Evolutionary conservation across 2,113 vertebrate species (phyloP).

Genomic region (Platysternon megacephalum): DNA sequence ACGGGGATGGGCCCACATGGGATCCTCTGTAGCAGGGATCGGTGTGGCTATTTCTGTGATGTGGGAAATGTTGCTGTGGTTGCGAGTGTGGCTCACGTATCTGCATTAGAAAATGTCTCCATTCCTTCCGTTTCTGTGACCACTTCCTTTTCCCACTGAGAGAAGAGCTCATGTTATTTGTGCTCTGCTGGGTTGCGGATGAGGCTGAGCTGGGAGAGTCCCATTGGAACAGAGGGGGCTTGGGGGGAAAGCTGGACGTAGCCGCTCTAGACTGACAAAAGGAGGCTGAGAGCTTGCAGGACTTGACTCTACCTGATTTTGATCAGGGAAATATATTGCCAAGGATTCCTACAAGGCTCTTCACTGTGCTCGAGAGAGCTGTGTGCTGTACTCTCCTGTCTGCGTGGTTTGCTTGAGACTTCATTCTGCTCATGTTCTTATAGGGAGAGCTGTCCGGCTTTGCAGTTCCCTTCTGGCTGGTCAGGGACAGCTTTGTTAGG

Average conservation of each 20-base stretch:
- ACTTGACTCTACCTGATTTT: background rate
- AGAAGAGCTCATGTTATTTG: background rate
- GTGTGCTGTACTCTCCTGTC: background rate
- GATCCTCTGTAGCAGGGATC: background rate
- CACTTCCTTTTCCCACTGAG: background rate
- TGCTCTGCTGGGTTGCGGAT: background rate
- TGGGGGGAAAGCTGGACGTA: background rate
- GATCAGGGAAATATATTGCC: background rate
- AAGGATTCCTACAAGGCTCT: background rate
- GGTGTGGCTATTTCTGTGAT: background rate
- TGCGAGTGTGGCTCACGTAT: background rate
- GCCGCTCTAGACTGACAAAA: background rate
- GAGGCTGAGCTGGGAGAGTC: background rate
- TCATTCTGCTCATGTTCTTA: background rate
- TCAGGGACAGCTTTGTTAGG: background rate
- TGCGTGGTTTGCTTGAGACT: background rate
- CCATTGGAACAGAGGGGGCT: background rate
- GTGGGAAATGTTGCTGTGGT: background rate
- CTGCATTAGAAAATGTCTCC: background rate
- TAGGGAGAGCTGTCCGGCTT: background rate
- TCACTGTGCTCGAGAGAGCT: background rate
- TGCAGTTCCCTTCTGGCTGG: background rate
- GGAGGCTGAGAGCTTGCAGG: background rate
- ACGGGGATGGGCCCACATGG: background rate
- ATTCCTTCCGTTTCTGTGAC: background rate